Percentiles rank a stretch among this genome's conserved stretches.
These are phyloP conservation scores for Chironomus tepperi DNA, from an alignment of 1,140 invertebrate genomes.

Conservation along the genomic window DNA sequence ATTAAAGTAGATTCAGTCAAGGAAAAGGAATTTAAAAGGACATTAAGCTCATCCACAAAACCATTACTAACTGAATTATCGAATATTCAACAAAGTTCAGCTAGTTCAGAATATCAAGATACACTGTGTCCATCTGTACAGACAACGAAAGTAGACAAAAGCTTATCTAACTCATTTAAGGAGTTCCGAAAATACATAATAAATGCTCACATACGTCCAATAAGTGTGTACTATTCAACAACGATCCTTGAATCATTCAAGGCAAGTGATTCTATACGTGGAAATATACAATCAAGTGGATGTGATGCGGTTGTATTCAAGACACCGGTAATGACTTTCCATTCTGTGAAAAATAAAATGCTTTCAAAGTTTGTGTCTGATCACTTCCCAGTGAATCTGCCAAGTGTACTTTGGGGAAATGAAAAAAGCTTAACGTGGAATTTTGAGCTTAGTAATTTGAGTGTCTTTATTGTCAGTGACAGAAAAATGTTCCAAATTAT, in stretches of 20 bases:
- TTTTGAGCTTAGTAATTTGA: not conserved
- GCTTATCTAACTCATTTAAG: not conserved
- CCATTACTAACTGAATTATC: not conserved
- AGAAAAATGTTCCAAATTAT: not conserved
- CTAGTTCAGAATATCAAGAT: not conserved
- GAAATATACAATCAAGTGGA: not conserved
- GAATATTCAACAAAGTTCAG: not conserved
- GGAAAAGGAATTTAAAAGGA: not conserved
- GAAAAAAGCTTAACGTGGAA: not conserved
- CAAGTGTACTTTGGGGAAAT: not conserved
- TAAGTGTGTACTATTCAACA: not conserved
- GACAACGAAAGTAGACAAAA: not conserved
- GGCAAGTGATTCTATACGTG: not conserved
- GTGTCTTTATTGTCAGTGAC: not conserved
- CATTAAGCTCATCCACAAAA: not conserved
- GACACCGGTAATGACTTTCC: not conserved
- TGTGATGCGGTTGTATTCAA: not conserved
- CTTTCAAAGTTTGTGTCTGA: not conserved
- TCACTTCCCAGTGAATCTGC: not conserved
- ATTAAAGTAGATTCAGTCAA: not conserved
- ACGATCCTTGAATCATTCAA: not conserved
- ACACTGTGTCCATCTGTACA: not conserved
- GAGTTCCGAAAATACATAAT: not conserved
- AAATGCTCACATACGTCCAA: not conserved
- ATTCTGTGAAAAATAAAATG: slow-evolving; percentile 12